Percentiles rank a stretch among this genome's conserved stretches.
Conservation (phyloP, 2,797 vertebrate species). For the Malurus splendens region DNA sequence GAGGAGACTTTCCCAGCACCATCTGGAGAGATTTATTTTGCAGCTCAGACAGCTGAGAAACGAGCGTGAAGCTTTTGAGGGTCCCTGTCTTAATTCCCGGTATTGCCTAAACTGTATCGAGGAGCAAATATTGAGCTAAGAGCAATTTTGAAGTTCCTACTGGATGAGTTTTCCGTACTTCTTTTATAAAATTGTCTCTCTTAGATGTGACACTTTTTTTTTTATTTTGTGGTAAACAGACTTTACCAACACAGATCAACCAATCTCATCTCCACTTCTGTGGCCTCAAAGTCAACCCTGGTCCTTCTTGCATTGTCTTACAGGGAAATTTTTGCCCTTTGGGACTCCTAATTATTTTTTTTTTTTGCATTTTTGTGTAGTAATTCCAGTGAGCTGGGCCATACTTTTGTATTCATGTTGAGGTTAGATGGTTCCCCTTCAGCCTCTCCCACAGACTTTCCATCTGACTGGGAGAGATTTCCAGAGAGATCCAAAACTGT, state of each 20-base stretch:
- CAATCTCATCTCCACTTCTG: neutral
- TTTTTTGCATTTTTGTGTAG: no score
- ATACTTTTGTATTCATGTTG: neutral
- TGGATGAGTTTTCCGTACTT: neutral
- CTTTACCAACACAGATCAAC: neutral
- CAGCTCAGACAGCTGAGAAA: neutral
- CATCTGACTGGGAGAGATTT: neutral
- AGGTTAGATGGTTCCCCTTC: neutral
- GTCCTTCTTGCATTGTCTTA: neutral
- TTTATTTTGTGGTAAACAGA: neutral
- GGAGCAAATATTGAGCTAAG: neutral
- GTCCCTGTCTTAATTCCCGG: neutral
- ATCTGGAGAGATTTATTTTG: conserved; percentile 20
- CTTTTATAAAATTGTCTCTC: neutral
- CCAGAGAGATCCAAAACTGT: neutral
- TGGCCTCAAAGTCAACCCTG: neutral
- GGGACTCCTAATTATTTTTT: no score
- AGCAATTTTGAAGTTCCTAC: neutral
- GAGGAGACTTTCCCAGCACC: neutral
- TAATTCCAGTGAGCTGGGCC: neutral
- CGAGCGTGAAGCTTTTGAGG: neutral
- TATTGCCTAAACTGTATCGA: neutral
- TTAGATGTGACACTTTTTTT: neutral
- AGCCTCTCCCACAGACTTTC: neutral
- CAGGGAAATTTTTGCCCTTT: neutral